Evolutionary conservation across 2,888 invertebrate species (phyloP).

Genomic region (Cordilura impudica): DNA sequence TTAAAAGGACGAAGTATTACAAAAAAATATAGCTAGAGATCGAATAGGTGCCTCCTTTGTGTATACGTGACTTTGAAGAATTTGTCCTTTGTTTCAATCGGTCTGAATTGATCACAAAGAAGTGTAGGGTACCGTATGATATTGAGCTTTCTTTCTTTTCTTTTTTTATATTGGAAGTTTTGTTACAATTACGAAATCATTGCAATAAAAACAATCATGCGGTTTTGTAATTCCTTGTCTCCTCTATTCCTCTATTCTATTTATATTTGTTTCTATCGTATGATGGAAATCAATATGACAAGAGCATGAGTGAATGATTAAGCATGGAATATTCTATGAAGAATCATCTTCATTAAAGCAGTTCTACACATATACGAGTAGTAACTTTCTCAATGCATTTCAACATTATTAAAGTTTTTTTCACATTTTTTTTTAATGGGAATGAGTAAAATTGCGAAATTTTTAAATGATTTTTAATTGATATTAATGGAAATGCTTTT

Average conservation of each 20-base stretch:
- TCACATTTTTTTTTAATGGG: conserved; percentile 12
- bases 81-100: no score
- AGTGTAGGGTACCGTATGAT: no score
- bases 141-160: no score
- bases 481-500: conserved; percentile 55
- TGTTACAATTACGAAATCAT: conserved; percentile 25
- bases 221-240: conserved; percentile 1
- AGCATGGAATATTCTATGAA: conserved; percentile 40
- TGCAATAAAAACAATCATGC: conserved; percentile 20
- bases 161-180: not conserved
- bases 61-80: no score
- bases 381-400: conserved; percentile 30
- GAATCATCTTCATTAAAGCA: conserved; percentile 15
- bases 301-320: conserved; percentile 30
- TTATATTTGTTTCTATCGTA: conserved; percentile 10
- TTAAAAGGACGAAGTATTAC: no score
- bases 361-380: not conserved
- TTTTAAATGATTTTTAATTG: conserved; percentile 59
- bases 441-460: conserved; percentile 27
- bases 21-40: no score
- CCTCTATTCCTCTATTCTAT: not conserved
- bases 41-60: no score
- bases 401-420: conserved; percentile 5
- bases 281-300: conserved; percentile 30
- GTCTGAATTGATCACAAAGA: no score